Evolutionary conservation across 2,113 vertebrate genomes (phyloP).

Genomic region (Clarias gariepinus): DNA sequence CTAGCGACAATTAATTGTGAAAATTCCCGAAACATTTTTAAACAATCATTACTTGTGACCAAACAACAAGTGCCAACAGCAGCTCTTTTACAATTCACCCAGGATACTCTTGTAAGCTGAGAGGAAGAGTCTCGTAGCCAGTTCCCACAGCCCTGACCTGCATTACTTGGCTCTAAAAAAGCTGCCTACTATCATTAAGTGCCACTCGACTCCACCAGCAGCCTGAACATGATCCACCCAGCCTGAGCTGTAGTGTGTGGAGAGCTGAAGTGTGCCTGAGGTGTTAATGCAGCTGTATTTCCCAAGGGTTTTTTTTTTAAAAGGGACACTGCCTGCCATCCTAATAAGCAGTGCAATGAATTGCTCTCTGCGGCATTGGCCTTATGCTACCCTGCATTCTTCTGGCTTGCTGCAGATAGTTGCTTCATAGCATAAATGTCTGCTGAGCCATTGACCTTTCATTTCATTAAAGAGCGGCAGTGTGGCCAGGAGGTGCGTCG

Average conservation of each 20-base stretch:
- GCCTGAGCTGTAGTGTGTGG: constrained; percentile 6
- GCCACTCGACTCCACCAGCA: constrained; percentile 59
- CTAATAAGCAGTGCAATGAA: constrained; percentile 18
- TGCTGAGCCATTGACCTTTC: constrained; percentile 54
- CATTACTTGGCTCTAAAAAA: constrained; percentile 38
- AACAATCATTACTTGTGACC: background rate
- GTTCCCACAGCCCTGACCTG: constrained; percentile 17
- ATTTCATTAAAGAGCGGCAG: constrained; percentile 49
- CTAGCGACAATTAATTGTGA: background rate
- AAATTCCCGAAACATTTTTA: background rate
- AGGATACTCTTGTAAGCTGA: constrained; percentile 20
- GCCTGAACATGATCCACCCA: constrained; percentile 55
- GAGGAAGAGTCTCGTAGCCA: background rate
- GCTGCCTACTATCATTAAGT: constrained; percentile 54
- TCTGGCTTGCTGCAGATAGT: constrained; percentile 41
- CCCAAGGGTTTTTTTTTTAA: constrained; percentile 42
- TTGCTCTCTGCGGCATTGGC: constrained; percentile 12
- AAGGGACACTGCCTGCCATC: constrained; percentile 28
- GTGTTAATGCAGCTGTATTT: constrained; percentile 70
- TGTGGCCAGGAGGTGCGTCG: constrained; percentile 7
- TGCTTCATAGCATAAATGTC: constrained; percentile 53
- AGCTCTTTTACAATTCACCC: constrained; percentile 13
- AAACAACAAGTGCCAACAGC: constrained; percentile 3
- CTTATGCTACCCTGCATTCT: constrained; percentile 31
- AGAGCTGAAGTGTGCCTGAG: constrained; percentile 36